Percentiles rank a stretch among this genome's conserved stretches.
phyloP scores from a whole-genome alignment of 2,113 vertebrate species.

The Nothobranchius furzeri region DNA sequence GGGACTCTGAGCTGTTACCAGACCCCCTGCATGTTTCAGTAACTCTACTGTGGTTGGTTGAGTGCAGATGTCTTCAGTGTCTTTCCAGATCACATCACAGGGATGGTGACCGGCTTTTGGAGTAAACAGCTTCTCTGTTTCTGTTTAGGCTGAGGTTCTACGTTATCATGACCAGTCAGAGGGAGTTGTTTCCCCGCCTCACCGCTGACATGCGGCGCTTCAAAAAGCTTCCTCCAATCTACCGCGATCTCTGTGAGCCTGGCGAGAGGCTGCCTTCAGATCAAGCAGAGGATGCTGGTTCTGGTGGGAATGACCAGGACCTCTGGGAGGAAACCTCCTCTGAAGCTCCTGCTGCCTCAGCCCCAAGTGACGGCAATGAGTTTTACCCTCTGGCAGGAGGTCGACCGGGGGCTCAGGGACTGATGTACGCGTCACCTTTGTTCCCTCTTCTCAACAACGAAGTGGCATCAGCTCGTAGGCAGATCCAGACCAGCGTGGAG shows the following conservation, averaged over 20 bases:
- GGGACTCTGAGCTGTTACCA: too few species aligned
- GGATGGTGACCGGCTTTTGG: too few species aligned
- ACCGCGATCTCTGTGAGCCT: constrained; percentile 82
- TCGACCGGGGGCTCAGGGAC: constrained; percentile 69
- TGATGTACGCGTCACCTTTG: constrained; percentile 82
- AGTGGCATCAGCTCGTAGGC: constrained; percentile 85
- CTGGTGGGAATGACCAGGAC: constrained; percentile 67
- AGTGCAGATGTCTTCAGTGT: too few species aligned
- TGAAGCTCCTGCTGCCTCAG: constrained; percentile 2
- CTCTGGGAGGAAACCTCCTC: constrained; percentile 79
- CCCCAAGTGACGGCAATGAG: constrained; percentile 71
- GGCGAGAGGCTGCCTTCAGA: constrained; percentile 61
- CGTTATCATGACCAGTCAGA: constrained; percentile 96
- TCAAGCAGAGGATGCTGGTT: constrained; percentile 18
- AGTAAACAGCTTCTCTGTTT: not conserved
- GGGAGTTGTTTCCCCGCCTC: constrained; percentile 94
- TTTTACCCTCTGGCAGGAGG: constrained; percentile 65
- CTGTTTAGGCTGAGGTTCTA: constrained; percentile 87
- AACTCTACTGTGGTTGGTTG: too few species aligned
- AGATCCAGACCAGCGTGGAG: constrained; percentile 89
- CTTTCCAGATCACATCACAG: too few species aligned
- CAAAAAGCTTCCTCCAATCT: constrained; percentile 88
- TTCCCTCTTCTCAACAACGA: constrained; percentile 90
- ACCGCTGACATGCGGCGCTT: constrained; percentile 93
- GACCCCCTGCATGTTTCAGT: too few species aligned